These are phyloP conservation scores for Epistrophe eligans DNA, from an alignment of 2,888 invertebrate genomes.

Conservation along the genomic window DNA sequence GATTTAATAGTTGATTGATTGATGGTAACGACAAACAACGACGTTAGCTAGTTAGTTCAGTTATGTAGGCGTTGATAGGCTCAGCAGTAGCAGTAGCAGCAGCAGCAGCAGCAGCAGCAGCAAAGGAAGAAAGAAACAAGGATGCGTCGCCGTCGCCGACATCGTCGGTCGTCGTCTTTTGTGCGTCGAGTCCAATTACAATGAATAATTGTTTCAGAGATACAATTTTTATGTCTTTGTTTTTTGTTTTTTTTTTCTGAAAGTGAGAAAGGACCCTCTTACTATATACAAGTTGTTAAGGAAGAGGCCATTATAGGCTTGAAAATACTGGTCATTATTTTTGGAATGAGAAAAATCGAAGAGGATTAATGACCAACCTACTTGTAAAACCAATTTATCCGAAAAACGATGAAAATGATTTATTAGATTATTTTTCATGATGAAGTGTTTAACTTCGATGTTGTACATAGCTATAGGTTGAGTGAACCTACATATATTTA, in stretches of 20 bases:
- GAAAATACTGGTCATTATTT: constrained; percentile 11
- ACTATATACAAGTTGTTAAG: not conserved
- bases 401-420: constrained; percentile 47
- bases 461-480: not conserved
- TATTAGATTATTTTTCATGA: constrained; percentile 35
- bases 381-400: constrained; percentile 57
- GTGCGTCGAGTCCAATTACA: constrained; percentile 62
- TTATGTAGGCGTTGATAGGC: constrained; percentile 19
- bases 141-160: constrained; percentile 14
- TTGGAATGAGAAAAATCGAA: constrained; percentile 47
- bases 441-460: constrained; percentile 18
- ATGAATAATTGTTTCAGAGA: constrained; percentile 68
- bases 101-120: not conserved
- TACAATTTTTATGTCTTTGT: constrained; percentile 53
- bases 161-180: not conserved
- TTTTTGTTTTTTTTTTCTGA: not conserved
- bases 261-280: not conserved
- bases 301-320: not conserved
- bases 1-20: constrained; percentile 75
- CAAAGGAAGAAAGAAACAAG: constrained; percentile 12
- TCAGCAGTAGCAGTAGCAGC: not conserved
- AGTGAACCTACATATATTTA: not conserved
- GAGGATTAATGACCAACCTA: constrained; percentile 59
- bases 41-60: constrained; percentile 55
- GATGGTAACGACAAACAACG: constrained; percentile 43